Evolutionary conservation across 2,888 invertebrate genomes (phyloP), one percentile per base, ranked within the genome.

Genomic region (Hirtodrosophila duncani): DNA sequence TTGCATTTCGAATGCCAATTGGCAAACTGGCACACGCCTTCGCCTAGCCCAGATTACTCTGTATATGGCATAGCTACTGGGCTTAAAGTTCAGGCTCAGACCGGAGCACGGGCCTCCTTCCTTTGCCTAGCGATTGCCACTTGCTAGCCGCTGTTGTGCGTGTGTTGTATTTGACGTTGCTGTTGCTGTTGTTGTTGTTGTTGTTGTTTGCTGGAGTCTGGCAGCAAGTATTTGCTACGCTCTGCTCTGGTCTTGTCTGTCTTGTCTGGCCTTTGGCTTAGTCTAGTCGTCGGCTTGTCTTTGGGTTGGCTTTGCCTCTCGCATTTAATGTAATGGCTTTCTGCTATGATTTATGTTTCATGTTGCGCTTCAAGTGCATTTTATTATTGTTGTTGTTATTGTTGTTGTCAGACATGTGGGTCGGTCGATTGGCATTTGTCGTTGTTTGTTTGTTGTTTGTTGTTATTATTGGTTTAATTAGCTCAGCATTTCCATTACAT

Each of bases 281-380:
- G 6, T 29, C 6, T 29, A 2, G 2, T 1, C 1, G 2, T 8
- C n/a, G n/a, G n/a, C n/a, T 38, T 8, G 11, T 38, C 7, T 30
- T 29, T 6, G 11, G 11, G 14, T 17, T 18, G 6, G 11, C n/a
- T 3, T 36, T 21, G 9, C n/a, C n/a, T n/a, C n/a, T n/a, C n/a
- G n/a, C n/a, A n/a, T n/a, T 14, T 36, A 20, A 34, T 46, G 43
- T 41, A 57, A 68, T 61, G 52, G 45, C 60, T 63, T 68, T 57
- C 60, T 55, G 38, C 62, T 57, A 70, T 72, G 80, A 74, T 74
- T 74, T 74, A 74, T 74, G 72, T 51, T 58, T 49, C 26, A 43
- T 50, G 61, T 78, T 62, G 57, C 48, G 53, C 36, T 51, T 55
- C 61, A 69, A 72, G 72, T 75, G 64, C 79, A 74, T 33, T 21